A percentile compares a stretch with the other conserved stretches of the same genome.
Conservation (phyloP, 2,797 vertebrate genomes). For the Threskiornis aethiopicus region DNA sequence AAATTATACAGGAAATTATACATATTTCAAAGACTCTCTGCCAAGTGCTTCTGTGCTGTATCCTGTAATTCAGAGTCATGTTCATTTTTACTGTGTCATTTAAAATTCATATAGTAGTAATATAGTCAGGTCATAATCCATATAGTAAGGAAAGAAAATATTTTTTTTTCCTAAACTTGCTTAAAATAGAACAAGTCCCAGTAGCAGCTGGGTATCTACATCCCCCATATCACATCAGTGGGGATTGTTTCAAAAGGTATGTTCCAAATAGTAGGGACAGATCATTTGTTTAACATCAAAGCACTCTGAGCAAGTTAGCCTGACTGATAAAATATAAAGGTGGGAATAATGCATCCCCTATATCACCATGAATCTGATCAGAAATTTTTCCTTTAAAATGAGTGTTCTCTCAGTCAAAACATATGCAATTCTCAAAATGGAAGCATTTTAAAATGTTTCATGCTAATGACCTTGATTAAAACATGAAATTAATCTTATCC, state of each 20-base stretch:
- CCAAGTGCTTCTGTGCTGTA: conserved; percentile 14
- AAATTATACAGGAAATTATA: conserved; percentile 49
- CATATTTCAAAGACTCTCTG: conserved; percentile 27
- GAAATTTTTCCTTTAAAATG: neutral
- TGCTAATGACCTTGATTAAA: neutral
- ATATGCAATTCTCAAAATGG: neutral
- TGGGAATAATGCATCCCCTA: neutral
- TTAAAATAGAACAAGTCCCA: neutral
- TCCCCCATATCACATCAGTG: neutral
- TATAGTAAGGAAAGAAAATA: neutral
- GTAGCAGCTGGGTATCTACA: rapidly evolving
- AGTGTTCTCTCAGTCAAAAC: neutral
- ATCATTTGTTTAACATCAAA: neutral
- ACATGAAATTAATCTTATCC: neutral
- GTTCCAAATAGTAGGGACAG: neutral
- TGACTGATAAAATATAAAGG: neutral
- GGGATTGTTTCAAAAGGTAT: neutral
- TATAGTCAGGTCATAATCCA: neutral
- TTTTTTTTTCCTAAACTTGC: neutral
- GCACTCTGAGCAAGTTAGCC: neutral
- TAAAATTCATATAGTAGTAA: conserved; percentile 18
- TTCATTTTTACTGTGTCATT: neutral
- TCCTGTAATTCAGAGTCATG: conserved; percentile 25
- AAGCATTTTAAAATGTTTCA: neutral
- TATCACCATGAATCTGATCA: neutral